phyloP scores from a whole-genome alignment of 1,140 invertebrate genomes.

The Myzus persicae region DNA sequence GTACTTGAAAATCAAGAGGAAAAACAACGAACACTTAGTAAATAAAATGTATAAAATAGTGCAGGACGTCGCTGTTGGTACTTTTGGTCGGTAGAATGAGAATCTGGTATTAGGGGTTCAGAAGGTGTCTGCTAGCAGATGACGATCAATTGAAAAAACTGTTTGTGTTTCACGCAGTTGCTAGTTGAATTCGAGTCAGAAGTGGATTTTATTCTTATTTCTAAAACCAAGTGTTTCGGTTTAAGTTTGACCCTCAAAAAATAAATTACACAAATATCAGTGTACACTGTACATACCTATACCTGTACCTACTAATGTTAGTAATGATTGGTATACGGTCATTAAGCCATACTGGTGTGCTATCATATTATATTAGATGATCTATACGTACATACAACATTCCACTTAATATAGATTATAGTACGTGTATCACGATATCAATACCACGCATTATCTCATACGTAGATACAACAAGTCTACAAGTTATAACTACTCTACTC shows the following conservation, averaged over 20 bases:
- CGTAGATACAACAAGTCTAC: no score
- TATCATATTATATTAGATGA: no score
- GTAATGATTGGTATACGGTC: not conserved
- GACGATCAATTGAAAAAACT: not conserved
- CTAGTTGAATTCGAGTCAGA: not conserved
- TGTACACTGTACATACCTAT: no score
- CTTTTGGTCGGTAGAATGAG: not conserved
- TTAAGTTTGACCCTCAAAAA: not conserved
- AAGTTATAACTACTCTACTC: no score
- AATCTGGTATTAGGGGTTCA: constrained; percentile 9
- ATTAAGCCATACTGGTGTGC: no score
- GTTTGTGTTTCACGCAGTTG: not conserved
- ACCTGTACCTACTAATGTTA: not conserved
- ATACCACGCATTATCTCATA: no score
- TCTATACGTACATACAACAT: no score
- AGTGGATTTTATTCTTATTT: not conserved
- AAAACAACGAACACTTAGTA: not conserved
- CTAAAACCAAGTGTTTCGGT: not conserved
- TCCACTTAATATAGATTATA: no score
- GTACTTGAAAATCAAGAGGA: not conserved
- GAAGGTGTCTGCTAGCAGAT: not conserved
- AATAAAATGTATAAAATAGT: not conserved
- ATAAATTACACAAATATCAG: not conserved
- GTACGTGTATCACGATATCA: no score
- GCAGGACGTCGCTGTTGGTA: not conserved